Conservation (phyloP, 2,797 vertebrate species). For the Neosilurus hyrtlii region DNA sequence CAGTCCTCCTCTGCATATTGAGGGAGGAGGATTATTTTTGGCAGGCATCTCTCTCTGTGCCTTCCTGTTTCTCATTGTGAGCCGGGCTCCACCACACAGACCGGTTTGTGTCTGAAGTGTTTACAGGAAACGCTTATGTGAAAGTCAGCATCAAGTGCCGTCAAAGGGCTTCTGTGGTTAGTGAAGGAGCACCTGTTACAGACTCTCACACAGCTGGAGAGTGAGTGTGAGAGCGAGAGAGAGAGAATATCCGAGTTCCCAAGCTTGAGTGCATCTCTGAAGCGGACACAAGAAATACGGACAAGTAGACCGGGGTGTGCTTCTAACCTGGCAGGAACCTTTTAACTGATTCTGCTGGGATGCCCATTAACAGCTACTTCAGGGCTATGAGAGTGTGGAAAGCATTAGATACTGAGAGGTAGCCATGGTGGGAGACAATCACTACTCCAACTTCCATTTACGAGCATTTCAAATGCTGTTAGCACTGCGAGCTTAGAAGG, state of each 20-base stretch:
- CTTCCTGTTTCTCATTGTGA: conserved; percentile 45
- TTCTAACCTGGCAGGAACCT: neutral
- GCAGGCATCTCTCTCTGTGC: conserved; percentile 54
- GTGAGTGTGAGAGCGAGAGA: conserved; percentile 27
- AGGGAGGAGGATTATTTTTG: conserved; percentile 69
- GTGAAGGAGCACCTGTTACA: conserved; percentile 19
- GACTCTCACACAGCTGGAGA: conserved; percentile 23
- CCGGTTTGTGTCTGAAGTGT: conserved; percentile 59
- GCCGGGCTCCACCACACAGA: conserved; percentile 33
- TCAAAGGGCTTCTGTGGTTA: conserved; percentile 18
- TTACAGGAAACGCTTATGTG: conserved; percentile 67
- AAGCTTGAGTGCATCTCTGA: neutral
- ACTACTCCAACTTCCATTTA: neutral
- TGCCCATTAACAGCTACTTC: conserved; percentile 1
- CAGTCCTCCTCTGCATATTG: conserved; percentile 54
- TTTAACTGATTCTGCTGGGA: neutral
- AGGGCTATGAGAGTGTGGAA: neutral
- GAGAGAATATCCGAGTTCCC: neutral
- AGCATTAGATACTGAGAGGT: neutral
- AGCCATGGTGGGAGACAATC: neutral
- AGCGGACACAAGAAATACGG: neutral
- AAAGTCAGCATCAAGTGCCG: conserved; percentile 52
- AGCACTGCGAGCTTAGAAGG: neutral
- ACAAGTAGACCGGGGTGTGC: neutral
- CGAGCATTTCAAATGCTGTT: neutral